phyloP scores from a whole-genome alignment of 2,113 vertebrate genomes.

The Oryzias celebensis region DNA sequence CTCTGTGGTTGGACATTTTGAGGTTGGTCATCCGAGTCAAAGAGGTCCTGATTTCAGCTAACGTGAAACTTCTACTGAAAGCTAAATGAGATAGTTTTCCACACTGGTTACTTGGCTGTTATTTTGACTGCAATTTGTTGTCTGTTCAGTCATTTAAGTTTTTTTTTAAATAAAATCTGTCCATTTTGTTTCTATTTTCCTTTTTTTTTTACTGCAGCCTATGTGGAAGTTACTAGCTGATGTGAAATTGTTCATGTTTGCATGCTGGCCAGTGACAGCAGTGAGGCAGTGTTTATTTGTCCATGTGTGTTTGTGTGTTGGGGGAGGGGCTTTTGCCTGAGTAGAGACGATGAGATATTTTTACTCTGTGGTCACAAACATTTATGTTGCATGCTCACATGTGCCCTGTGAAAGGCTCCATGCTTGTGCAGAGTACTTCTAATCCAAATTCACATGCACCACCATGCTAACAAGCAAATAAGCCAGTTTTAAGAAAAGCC shows the following conservation, averaged over 20 bases:
- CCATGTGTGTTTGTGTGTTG: constrained; percentile 11
- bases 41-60: constrained; percentile 31
- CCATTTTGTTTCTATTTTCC: constrained; percentile 6
- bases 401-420: constrained; percentile 2
- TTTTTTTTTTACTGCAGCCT: constrained; percentile 26
- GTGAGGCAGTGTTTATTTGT: constrained; percentile 16
- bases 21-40: constrained; percentile 51
- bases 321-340: constrained; percentile 48
- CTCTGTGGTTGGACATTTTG: constrained; percentile 8
- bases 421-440: constrained; percentile 5
- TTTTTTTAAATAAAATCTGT: not conserved
- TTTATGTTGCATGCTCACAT: constrained; percentile 31
- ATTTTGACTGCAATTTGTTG: not conserved
- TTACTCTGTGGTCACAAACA: constrained; percentile 43
- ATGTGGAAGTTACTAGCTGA: constrained; percentile 44
- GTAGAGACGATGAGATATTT: constrained; percentile 63
- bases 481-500: too few relatives aligned
- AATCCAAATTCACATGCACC: constrained; percentile 12
- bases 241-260: constrained; percentile 56
- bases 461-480: constrained; percentile 24
- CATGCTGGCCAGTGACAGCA: constrained; percentile 28
- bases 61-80: constrained; percentile 17
- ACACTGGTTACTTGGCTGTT: not conserved
- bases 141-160: too few relatives aligned
- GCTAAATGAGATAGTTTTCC: constrained; percentile 34